A percentile compares a stretch with the other conserved stretches of the same genome.
Conservation (phyloP, 2,113 vertebrate genomes). For the Gorsachius goisagi region DNA sequence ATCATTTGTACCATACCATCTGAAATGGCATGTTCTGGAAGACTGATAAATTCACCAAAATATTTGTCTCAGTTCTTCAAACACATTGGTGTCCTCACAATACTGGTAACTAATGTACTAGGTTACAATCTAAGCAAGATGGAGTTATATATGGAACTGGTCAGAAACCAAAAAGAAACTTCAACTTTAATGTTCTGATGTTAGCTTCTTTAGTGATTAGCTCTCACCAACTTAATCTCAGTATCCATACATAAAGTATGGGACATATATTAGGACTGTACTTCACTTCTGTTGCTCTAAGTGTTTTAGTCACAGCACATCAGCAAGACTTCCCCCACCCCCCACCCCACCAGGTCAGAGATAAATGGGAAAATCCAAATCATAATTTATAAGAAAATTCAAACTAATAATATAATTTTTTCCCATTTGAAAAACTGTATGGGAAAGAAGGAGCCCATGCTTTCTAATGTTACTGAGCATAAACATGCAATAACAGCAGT, state of each 20-base stretch:
- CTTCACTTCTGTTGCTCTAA: not conserved
- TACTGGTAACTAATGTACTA: not conserved
- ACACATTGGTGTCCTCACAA: not conserved
- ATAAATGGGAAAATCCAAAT: not conserved
- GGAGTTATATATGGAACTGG: not conserved
- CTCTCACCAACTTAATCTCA: not conserved
- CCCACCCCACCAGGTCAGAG: not conserved
- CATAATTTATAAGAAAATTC: not conserved
- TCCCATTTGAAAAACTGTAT: not conserved
- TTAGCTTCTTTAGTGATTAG: not conserved
- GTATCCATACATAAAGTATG: not conserved
- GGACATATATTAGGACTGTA: not conserved
- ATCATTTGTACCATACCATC: not conserved
- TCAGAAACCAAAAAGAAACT: not conserved
- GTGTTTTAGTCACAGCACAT: not conserved
- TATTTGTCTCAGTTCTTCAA: not conserved
- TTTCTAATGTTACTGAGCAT: not conserved
- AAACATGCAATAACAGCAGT: not conserved
- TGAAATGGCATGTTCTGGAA: not conserved
- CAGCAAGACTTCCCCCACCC: rapidly evolving
- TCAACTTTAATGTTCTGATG: not conserved
- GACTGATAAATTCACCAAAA: not conserved
- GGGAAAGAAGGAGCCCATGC: not conserved
- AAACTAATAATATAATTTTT: not conserved
- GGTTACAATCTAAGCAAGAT: not conserved